Base-by-base conservation (phyloP, 1,140 invertebrate genomes). In the Nasonia giraulti region DNA sequence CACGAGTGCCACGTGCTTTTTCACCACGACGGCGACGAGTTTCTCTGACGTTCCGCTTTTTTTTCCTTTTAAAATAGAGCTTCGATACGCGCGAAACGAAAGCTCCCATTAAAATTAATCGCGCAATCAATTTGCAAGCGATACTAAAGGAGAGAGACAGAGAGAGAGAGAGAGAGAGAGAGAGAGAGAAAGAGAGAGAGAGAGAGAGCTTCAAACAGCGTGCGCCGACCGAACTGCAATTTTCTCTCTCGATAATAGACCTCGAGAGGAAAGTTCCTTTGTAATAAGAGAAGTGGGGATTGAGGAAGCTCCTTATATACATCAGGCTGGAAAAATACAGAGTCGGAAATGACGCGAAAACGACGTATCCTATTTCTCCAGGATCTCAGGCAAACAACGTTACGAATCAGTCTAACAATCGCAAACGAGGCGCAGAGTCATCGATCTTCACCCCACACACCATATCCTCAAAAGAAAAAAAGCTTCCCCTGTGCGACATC, bases 181-280 rank as follows among this genome's bases (percentile, higher is more conserved):
- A 55, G 55, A 27, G 27, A 62, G 20, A 62, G 33, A 37, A 2
- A n/a, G n/a, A n/a, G n/a, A n/a, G n/a, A n/a, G n/a, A n/a, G n/a
- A n/a, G n/a, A 37, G 33, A 37, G 33, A 55, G 55, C 31, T 71
- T 71, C 68, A 71, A 71, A 71, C 27, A 71, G 55, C 50, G 2
- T 0, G 5, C 10, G 62, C 23, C 68, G 68, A 31, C 10, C 23
- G 17, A 31, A 27, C 68, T 31, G 68, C 68, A 71, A 71, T 71
- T 71, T 71, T 71, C 68, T n/a, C 68, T 71, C 68, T n/a, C 68
- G 68, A 71, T 33, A 71, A 71, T 71, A 71, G 31, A 71, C 7
- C 31, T 71, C 31, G 40, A 44, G 40, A 10, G 68, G 68, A 71
- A 17, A 3, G 6, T 11, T 71, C 31, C 68, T 31, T 68, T 71